phyloP scores from a whole-genome alignment of 1,140 invertebrate species.

The Pachyrhynchus sulphureomaculatus region DNA sequence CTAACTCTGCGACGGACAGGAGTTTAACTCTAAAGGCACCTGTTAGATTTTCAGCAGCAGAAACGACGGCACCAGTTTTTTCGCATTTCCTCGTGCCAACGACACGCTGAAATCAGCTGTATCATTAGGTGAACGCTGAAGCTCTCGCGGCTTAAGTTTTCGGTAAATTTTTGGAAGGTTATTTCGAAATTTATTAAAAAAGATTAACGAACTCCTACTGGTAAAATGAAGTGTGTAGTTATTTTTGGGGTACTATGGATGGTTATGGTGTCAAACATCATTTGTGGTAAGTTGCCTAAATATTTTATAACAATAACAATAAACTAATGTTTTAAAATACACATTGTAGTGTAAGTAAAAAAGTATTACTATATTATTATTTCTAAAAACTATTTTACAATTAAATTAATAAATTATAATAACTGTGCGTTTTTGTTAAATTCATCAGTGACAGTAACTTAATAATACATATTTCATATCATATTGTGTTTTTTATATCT shows the following conservation, averaged over 20 bases:
- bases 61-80: conserved; percentile 18
- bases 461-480: too few relatives aligned
- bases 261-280: not conserved
- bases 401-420: too few relatives aligned
- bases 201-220: not conserved
- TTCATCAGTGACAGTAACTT: too few relatives aligned
- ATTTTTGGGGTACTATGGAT: conserved; percentile 2
- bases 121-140: too few relatives aligned
- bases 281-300: too few relatives aligned
- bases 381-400: too few relatives aligned
- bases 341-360: too few relatives aligned
- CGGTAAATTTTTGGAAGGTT: not conserved
- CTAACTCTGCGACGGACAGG: conserved; percentile 1
- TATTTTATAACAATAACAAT: too few relatives aligned
- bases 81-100: conserved; percentile 9
- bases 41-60: conserved; percentile 24
- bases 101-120: not conserved
- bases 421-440: too few relatives aligned
- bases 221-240: not conserved
- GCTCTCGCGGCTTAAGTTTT: not conserved
- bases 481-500: too few relatives aligned
- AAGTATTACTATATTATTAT: too few relatives aligned
- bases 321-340: too few relatives aligned
- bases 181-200: not conserved
- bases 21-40: conserved; percentile 6